phyloP scores from a whole-genome alignment of 2,113 vertebrate genomes.

The Chaetodon auriga region DNA sequence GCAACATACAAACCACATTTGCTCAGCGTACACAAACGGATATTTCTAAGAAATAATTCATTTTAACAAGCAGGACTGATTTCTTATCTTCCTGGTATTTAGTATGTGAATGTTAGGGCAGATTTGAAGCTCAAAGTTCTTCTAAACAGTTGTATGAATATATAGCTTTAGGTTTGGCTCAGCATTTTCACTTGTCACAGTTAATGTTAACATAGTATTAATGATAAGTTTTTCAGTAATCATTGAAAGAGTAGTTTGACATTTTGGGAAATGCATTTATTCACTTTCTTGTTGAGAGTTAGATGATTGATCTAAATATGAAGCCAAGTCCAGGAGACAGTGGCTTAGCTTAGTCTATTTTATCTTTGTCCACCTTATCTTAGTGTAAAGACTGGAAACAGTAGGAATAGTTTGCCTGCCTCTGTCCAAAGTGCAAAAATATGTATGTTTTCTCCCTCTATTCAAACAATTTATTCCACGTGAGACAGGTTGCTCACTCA shows the following conservation, averaged over 20 bases:
- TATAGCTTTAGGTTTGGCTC: not conserved
- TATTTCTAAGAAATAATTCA: not conserved
- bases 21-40: not conserved
- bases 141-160: not conserved
- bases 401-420: too few relatives aligned
- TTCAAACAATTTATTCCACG: too few relatives aligned
- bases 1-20: not conserved
- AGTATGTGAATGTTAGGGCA: not conserved
- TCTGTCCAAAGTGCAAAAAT: too few relatives aligned
- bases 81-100: not conserved
- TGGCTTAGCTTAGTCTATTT: too few relatives aligned
- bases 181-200: not conserved
- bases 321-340: too few relatives aligned
- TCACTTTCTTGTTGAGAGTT: not conserved
- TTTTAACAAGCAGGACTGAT: not conserved
- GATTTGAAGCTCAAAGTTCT: not conserved
- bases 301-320: not conserved
- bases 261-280: not conserved
- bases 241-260: not conserved
- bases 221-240: not conserved
- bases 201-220: not conserved
- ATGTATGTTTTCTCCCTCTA: too few relatives aligned
- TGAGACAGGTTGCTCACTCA: too few relatives aligned
- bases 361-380: too few relatives aligned
- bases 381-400: too few relatives aligned